A percentile compares a stretch with the other conserved stretches of the same genome.
Conservation (phyloP, 2,113 vertebrate species). For the Syrmaticus mikado region DNA sequence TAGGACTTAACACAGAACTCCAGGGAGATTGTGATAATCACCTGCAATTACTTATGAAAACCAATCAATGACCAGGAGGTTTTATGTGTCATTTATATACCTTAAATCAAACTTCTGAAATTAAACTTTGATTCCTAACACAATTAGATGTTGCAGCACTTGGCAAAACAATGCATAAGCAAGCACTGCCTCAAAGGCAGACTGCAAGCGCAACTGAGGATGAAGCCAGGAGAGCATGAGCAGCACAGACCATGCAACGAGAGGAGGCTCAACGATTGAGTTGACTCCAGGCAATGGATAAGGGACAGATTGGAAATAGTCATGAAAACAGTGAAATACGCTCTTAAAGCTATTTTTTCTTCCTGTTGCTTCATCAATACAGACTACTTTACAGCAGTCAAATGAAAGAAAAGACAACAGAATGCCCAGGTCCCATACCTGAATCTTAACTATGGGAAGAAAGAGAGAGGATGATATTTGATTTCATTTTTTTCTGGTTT, state of each 20-base stretch:
- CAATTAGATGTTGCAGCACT: not conserved
- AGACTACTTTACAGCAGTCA: not conserved
- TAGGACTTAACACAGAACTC: not conserved
- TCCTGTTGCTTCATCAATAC: not conserved
- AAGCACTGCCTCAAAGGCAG: not conserved
- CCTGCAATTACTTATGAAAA: slow-evolving; percentile 38
- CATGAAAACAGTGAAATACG: not conserved
- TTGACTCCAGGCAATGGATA: not conserved
- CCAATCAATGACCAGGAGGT: slow-evolving; percentile 9
- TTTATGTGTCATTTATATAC: not conserved
- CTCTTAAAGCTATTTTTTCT: not conserved
- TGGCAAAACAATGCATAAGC: not conserved
- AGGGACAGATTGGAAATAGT: not conserved
- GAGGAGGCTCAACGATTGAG: accelerated
- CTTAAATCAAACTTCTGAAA: slow-evolving; percentile 29
- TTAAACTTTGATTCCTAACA: slow-evolving; percentile 23
- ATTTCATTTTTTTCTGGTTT: not conserved
- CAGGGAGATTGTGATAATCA: not conserved
- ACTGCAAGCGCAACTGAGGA: not conserved
- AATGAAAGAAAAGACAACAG: not conserved
- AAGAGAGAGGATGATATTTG: not conserved
- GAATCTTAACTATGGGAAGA: not conserved
- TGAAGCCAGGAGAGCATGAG: not conserved
- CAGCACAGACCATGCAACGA: not conserved
- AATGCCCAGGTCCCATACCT: not conserved